A percentile compares a stretch with the other conserved stretches of the same genome.
Evolutionary conservation across 2,113 vertebrate species (phyloP).

Genomic region (Trochalopteron elliotii): DNA sequence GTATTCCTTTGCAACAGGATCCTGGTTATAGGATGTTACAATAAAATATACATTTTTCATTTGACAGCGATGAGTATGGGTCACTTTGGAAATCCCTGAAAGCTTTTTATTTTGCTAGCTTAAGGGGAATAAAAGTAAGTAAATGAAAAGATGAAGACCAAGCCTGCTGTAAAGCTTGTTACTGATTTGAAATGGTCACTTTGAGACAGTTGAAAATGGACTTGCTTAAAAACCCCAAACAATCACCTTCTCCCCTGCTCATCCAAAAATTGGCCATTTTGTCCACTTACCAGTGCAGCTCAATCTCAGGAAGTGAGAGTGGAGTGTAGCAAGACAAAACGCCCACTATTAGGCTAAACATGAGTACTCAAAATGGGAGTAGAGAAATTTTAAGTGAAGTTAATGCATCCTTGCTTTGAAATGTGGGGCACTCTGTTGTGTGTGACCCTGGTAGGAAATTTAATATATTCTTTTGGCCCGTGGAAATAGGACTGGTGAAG

Average conservation of each 20-base stretch:
- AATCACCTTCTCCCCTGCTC: not conserved
- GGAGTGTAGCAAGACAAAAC: not conserved
- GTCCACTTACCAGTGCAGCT: not conserved
- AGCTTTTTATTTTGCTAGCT: not conserved
- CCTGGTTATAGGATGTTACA: not conserved
- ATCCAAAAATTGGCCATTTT: not conserved
- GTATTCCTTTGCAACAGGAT: not conserved
- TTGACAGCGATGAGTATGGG: not conserved
- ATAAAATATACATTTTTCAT: not conserved
- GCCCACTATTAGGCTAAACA: not conserved
- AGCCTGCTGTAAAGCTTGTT: not conserved
- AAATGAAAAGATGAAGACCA: not conserved
- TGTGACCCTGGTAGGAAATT: not conserved
- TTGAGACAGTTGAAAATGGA: not conserved
- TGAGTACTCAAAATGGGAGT: fast-evolving
- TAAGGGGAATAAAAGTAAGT: not conserved
- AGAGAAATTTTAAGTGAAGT: not conserved
- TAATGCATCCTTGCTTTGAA: not conserved
- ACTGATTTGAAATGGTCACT: not conserved
- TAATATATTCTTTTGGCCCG: not conserved
- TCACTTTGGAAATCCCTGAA: not conserved
- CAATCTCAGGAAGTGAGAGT: not conserved
- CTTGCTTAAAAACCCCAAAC: not conserved
- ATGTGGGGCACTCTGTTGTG: not conserved
- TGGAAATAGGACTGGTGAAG: not conserved